Conservation (phyloP, 2,113 vertebrate genomes). For the Hippocampus comes region DNA sequence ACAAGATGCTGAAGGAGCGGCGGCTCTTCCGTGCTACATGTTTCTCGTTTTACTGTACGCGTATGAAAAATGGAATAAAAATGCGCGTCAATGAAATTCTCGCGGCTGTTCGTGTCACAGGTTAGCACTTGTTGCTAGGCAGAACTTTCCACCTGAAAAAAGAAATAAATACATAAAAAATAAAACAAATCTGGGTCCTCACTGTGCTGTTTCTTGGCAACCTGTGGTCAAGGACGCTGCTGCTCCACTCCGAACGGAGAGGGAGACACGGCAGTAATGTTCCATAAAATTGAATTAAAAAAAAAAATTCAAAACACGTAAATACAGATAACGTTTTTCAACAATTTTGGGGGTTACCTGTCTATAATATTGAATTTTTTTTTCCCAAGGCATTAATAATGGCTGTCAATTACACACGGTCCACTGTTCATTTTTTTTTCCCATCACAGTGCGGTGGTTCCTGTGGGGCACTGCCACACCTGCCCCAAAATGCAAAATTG, state of each 20-base stretch:
- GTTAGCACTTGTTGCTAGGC: constrained; percentile 1
- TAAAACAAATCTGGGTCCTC: not conserved
- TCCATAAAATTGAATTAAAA: not conserved
- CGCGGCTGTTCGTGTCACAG: not conserved
- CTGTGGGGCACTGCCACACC: not conserved
- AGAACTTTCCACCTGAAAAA: not conserved
- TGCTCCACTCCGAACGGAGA: not conserved
- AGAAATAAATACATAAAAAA: not conserved
- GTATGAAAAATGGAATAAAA: not conserved
- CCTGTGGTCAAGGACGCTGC: not conserved
- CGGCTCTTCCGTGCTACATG: constrained; percentile 24
- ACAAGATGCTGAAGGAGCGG: constrained; percentile 36
- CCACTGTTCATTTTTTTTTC: not conserved
- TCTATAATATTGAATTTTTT: too few species aligned
- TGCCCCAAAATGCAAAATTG: too few species aligned
- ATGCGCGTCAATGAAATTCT: not conserved
- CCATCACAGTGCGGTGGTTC: not conserved
- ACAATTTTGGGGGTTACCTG: too few species aligned
- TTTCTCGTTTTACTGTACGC: constrained; percentile 3
- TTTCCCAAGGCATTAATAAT: too few species aligned
- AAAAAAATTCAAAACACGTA: not conserved
- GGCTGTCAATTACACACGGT: too few species aligned
- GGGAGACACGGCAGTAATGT: not conserved
- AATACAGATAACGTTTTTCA: not conserved
- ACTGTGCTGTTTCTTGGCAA: not conserved